Evolutionary conservation across 2,113 vertebrate species (phyloP).

Genomic region (Fukomys damarensis): DNA sequence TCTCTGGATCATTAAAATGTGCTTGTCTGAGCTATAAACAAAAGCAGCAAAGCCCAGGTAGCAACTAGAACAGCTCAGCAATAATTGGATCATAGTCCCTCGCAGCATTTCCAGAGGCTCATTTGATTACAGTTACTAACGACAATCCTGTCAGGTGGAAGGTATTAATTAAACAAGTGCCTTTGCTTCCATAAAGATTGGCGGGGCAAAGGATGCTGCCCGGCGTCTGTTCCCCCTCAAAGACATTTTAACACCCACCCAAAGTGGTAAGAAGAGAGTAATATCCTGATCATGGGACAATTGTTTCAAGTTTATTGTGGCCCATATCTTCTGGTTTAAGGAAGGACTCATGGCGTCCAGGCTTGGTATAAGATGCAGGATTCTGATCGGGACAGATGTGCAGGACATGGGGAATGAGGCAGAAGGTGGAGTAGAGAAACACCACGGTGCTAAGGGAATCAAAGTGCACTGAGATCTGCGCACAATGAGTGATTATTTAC

Average conservation of each 20-base stretch:
- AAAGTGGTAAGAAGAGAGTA: not conserved
- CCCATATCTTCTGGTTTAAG: not conserved
- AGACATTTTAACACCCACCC: not conserved
- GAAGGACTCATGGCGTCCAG: not conserved
- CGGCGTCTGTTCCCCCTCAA: not conserved
- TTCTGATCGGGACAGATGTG: not conserved
- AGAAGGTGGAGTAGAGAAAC: not conserved
- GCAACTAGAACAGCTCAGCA: not conserved
- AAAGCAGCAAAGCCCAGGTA: constrained; percentile 15
- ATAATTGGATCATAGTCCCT: not conserved
- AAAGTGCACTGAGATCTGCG: not conserved
- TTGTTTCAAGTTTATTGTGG: not conserved
- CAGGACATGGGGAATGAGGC: not conserved
- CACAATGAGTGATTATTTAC: not conserved
- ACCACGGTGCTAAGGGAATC: not conserved
- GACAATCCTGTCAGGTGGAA: not conserved
- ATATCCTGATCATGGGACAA: not conserved
- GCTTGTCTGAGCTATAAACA: constrained; percentile 48
- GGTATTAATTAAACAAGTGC: not conserved
- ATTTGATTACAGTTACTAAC: not conserved
- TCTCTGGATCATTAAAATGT: constrained; percentile 60
- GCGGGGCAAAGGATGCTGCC: not conserved
- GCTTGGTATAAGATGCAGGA: not conserved
- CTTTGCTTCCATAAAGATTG: not conserved
- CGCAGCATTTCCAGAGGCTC: not conserved